Evolutionary conservation across 2,113 vertebrate genomes (phyloP).

Genomic region (Meleagris gallopavo): DNA sequence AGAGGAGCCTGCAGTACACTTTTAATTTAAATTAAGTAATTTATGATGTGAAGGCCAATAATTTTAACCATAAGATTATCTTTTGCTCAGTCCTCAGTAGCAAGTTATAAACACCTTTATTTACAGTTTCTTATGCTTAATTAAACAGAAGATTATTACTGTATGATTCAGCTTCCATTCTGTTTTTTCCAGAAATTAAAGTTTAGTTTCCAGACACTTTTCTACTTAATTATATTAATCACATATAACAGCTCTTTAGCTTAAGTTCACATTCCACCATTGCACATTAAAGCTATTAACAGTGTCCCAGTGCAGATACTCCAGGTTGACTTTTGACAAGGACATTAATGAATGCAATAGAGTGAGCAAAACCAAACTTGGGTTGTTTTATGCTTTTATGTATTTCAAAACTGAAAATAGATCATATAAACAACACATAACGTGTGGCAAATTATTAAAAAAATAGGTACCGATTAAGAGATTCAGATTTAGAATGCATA

Average conservation of each 20-base stretch:
- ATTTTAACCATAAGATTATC: not conserved
- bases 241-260: not conserved
- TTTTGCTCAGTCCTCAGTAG: not conserved
- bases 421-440: not conserved
- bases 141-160: not conserved
- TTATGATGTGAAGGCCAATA: not conserved
- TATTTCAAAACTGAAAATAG: not conserved
- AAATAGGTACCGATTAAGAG: not conserved
- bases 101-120: conserved; percentile 5
- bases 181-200: conserved; percentile 2
- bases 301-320: not conserved
- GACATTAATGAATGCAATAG: not conserved
- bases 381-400: not conserved
- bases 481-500: not conserved
- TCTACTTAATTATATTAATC: not conserved
- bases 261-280: not conserved
- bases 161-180: not conserved
- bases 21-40: conserved; percentile 11
- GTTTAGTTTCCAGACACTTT: not conserved
- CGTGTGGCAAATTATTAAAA: not conserved
- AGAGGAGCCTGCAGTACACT: not conserved
- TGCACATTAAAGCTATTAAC: not conserved
- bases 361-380: not conserved
- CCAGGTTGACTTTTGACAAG: not conserved
- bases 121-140: not conserved